Base-by-base conservation (phyloP, 2,888 invertebrate species). In the Scaptomyza reducta region DNA sequence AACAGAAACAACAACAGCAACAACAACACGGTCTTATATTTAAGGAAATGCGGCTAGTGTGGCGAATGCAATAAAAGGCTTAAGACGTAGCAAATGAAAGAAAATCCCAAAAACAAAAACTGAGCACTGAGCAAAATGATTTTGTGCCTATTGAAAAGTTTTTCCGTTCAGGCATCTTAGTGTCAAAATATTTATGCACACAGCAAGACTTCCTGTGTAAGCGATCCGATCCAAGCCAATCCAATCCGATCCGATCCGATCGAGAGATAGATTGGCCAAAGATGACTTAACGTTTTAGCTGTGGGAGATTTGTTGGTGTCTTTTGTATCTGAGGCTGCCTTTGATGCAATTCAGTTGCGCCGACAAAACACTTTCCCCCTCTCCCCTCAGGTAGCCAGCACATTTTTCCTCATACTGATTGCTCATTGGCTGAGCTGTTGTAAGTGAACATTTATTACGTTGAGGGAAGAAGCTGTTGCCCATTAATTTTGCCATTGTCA, bases 151-250 rank as follows among this genome's bases (percentile, higher is more conserved):
- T 54, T 18, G 42, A 7, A 29, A 29, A 53, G 40, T 13, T 50
- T 47, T 50, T 45, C 18, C 22, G 18, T 45, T 50, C 10, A n/a
- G 31, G 31, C 49, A 41, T 29, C 81, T 83, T 87, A 87, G 85
- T 85, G 87, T 85, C 84, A 87, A 82, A 85, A 85, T 87, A 87
- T 87, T 84, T 85, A 78, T 80, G 76, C 76, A 64, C 79, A 68
- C 83, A 83, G 79, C 79, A 68, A 84, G 84, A 87, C 84, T 87
- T 84, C 84, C 84, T 84, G 79, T 84, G 79, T 56, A 70, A 66
- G 47, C 60, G 50, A 68, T 59, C 62, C 64, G 57, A 73, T 64
- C 60, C 64, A 53, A 62, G 14, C 1, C 38, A 14, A 38, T 14
- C 13, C 59, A 50, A 63, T 62, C 62, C 63, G 57, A 73, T 60